Percentiles rank a stretch among this genome's conserved stretches.
phyloP scores from a whole-genome alignment of 2,797 vertebrate species.

The Pampus argenteus region DNA sequence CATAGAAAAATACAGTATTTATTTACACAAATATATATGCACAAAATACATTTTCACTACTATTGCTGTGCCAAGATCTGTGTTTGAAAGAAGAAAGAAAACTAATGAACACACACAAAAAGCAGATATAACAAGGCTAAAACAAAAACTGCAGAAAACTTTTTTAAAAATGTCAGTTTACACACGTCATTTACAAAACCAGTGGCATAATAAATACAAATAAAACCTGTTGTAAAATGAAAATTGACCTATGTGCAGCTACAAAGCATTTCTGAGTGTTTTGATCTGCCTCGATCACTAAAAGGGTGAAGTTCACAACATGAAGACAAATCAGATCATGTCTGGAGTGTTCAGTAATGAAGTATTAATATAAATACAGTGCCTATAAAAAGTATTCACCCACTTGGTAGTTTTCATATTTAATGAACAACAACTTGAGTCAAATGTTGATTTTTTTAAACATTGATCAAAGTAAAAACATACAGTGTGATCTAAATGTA shows the following conservation, averaged over 20 bases:
- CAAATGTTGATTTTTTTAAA: not conserved
- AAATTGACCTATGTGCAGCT: conserved; percentile 7
- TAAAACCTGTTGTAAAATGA: not conserved
- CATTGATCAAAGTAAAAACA: not conserved
- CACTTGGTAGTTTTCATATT: not conserved
- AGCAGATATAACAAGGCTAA: not conserved
- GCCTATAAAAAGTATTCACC: not conserved
- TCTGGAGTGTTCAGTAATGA: not conserved
- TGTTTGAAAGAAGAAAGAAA: not conserved
- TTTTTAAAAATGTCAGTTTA: not conserved
- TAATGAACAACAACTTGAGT: not conserved
- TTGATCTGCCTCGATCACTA: not conserved
- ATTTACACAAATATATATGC: conserved; percentile 46
- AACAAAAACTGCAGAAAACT: conserved; percentile 4
- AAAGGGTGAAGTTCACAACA: conserved; percentile 1
- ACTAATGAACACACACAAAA: conserved; percentile 6
- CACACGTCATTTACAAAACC: not conserved
- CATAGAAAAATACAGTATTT: conserved; percentile 72
- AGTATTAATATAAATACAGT: not conserved
- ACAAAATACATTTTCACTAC: conserved; percentile 18
- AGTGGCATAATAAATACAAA: conserved; percentile 15
- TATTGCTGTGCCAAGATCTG: conserved; percentile 3
- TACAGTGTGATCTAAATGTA: too few relatives aligned
- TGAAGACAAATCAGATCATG: not conserved
- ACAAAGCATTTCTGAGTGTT: not conserved